Evolutionary conservation across 2,797 vertebrate genomes (phyloP).

Genomic region (Morelia viridis): DNA sequence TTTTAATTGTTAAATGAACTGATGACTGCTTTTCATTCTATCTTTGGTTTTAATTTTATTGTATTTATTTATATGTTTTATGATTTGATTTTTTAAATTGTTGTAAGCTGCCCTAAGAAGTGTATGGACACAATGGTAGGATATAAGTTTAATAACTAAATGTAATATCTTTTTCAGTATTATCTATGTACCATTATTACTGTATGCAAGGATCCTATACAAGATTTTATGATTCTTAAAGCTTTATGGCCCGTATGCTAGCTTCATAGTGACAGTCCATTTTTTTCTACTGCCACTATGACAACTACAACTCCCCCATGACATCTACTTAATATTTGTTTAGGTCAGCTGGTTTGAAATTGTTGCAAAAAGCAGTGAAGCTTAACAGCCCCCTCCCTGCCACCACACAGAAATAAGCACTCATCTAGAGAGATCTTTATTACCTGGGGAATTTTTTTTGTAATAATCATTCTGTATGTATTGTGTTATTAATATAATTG

Average conservation of each 20-base stretch:
- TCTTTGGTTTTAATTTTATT: not conserved
- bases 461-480: not conserved
- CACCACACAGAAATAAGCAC: not conserved
- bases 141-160: not conserved
- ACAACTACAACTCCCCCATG: not conserved
- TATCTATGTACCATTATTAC: not conserved
- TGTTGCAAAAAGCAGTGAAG: not conserved
- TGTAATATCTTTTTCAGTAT: not conserved
- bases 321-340: slow-evolving; percentile 1
- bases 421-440: not conserved
- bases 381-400: not conserved
- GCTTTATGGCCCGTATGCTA: not conserved
- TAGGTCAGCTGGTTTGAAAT: not conserved
- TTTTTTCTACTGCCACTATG: not conserved
- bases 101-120: not conserved
- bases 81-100: not conserved
- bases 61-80: not conserved
- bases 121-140: not conserved
- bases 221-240: not conserved
- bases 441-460: not conserved
- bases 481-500: not conserved
- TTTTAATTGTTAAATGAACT: not conserved
- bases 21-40: no score
- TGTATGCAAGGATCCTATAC: not conserved
- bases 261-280: not conserved